phyloP scores from a whole-genome alignment of 2,888 invertebrate genomes.

The Eucera pruinosa region DNA sequence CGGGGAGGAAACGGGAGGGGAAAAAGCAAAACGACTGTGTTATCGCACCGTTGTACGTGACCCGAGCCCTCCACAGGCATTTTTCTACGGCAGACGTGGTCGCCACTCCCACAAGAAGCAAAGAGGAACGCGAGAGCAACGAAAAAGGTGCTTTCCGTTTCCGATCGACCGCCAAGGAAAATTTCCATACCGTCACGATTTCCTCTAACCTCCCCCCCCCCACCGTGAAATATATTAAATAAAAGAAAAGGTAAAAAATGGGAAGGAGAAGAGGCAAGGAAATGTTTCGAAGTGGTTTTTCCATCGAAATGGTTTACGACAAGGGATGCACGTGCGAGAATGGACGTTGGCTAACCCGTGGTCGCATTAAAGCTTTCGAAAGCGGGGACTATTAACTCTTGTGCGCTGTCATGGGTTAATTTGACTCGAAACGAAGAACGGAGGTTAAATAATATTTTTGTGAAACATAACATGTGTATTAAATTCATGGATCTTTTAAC shows the following conservation, averaged over 20 bases:
- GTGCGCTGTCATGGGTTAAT: too few species aligned
- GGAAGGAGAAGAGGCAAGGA: not conserved
- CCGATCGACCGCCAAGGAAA: conserved; percentile 48
- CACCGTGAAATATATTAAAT: conserved; percentile 35
- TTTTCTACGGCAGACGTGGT: conserved; percentile 70
- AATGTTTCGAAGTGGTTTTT: conserved; percentile 12
- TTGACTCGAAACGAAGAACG: too few species aligned
- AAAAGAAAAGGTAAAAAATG: not conserved
- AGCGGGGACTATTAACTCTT: too few species aligned
- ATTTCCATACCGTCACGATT: conserved; percentile 43
- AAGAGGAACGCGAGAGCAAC: conserved; percentile 46
- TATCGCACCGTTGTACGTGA: conserved; percentile 80
- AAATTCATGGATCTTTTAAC: too few species aligned
- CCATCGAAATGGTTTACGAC: conserved; percentile 18
- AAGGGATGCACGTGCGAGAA: not conserved
- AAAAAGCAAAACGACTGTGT: conserved; percentile 69
- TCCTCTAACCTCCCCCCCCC: too few species aligned
- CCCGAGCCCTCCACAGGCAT: conserved; percentile 69
- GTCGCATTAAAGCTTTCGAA: too few species aligned
- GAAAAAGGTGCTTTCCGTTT: conserved; percentile 47
- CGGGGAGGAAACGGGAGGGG: not conserved
- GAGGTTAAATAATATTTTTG: too few species aligned
- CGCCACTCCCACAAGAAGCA: conserved; percentile 42
- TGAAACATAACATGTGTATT: too few species aligned
- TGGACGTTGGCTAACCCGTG: conserved; percentile 1